phyloP scores from a whole-genome alignment of 2,888 invertebrate genomes.

The Dryococelus australis region DNA sequence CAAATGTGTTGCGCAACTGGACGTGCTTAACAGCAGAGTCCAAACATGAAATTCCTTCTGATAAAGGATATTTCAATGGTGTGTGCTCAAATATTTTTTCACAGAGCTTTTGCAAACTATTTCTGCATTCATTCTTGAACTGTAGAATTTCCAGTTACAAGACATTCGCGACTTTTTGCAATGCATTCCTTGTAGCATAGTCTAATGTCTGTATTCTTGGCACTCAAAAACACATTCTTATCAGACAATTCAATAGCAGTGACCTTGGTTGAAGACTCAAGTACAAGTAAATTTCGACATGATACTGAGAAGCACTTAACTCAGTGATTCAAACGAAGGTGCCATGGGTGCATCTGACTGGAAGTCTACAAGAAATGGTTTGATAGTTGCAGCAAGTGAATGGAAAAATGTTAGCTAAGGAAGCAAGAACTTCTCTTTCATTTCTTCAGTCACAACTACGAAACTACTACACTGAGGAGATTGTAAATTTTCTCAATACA shows the following conservation, averaged over 20 bases:
- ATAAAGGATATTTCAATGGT: background rate
- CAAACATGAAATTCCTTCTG: background rate
- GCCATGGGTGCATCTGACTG: background rate
- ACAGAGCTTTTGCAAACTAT: background rate
- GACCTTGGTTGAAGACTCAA: background rate
- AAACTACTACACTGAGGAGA: too few species aligned
- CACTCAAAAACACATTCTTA: background rate
- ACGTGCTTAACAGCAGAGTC: background rate
- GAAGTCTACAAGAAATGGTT: background rate
- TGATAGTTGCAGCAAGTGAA: background rate
- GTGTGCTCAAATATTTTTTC: background rate
- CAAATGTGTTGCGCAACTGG: background rate
- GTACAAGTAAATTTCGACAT: background rate
- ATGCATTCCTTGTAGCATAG: background rate
- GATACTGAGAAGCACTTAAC: background rate
- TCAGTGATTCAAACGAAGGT: background rate
- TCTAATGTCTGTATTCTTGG: background rate
- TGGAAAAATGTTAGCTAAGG: background rate
- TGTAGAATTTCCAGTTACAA: background rate
- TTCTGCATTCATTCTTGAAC: background rate
- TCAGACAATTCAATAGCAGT: background rate
- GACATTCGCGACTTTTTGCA: background rate
- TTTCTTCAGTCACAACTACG: background rate
- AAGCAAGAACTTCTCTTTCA: background rate
- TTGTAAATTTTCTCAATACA: too few species aligned